Percentiles rank a stretch among this genome's conserved stretches.
phyloP scores from a whole-genome alignment of 2,888 invertebrate species.

The Thalpophila matura region DNA sequence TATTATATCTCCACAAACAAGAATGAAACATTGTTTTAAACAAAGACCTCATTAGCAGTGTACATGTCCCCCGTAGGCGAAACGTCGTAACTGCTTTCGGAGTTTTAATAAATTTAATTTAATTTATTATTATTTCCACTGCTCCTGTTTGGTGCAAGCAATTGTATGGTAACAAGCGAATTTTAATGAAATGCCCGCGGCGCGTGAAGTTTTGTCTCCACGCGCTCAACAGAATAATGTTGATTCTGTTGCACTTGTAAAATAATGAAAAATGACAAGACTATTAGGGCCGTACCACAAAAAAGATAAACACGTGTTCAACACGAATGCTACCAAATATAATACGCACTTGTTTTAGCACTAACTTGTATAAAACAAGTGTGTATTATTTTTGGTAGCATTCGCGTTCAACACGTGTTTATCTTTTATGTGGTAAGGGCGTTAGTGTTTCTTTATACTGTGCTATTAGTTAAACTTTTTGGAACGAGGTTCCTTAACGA shows the following conservation, averaged over 20 bases:
- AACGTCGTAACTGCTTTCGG: slow-evolving; percentile 21
- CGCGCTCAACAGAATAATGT: slow-evolving; percentile 21
- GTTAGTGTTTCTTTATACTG: no score
- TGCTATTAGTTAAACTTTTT: no score
- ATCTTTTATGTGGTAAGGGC: no score
- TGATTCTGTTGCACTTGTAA: slow-evolving; percentile 17
- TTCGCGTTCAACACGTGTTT: no score
- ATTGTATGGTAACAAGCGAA: slow-evolving; percentile 36
- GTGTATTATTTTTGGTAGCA: no score
- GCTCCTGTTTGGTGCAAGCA: slow-evolving; percentile 37
- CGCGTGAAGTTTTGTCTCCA: slow-evolving; percentile 34
- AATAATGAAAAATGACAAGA: slow-evolving; percentile 20
- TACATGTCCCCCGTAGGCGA: slow-evolving; percentile 39
- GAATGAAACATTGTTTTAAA: slow-evolving; percentile 42
- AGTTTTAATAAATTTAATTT: slow-evolving; percentile 38
- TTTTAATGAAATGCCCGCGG: slow-evolving; percentile 49
- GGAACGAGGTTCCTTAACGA: no score
- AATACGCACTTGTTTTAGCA: no score
- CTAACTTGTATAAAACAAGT: no score
- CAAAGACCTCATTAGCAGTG: slow-evolving; percentile 52
- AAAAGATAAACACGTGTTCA: no score
- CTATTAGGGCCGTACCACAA: no score
- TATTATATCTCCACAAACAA: slow-evolving; percentile 17
- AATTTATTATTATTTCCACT: slow-evolving; percentile 45
- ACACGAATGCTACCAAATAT: no score